Base-by-base conservation (phyloP, 2,797 vertebrate species). In the Spinibarbus caldwelli region DNA sequence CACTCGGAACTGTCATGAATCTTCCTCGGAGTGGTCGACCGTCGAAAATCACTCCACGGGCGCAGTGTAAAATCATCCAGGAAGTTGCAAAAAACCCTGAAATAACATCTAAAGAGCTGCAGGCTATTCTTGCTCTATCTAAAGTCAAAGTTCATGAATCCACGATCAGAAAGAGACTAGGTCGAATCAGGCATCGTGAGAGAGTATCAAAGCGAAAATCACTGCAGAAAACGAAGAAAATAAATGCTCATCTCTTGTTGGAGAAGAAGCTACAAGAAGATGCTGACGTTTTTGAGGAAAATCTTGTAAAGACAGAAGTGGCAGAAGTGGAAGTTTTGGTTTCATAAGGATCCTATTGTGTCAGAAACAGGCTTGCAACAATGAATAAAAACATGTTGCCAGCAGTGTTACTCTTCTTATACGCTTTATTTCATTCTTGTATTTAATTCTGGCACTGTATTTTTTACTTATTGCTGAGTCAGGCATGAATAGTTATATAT, bases 91-190 rank as follows among this genome's bases (percentile, higher is more conserved):
- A 86, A 68, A 87, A 86, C 66, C 86, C 88, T n/a, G 68, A 70
- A 38, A 78, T 49, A 12, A 87, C 88, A 34, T 71, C 86, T 5
- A 89, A 83, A 68, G 80, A 83, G 14, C 45, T 89, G 29, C 86
- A 89, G 83, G 84, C 83, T 15, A 71, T 81, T 87, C 93, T 93
- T 87, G 92, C 91, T 77, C 91, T 89, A 84, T 90, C 91, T 89
- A 91, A 93, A 91, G 88, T 92, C 91, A 87, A 89, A 86, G 91
- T 90, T 88, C 86, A 91, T 85, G 91, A 87, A 87, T 92, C 73
- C 2, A 76, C 73, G 0, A 36, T 76, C 31, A n/a, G 49, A 8
- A 76, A 52, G 31, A 76, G 31, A 86, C 91, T 91, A 84, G 89
- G 79, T 78, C 78, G 81, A 77, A 91, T 82, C 85, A 79, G n/a